These are phyloP conservation scores for Eulemur macaco DNA, from an alignment of 2,113 vertebrate species.

Conservation along the genomic window DNA sequence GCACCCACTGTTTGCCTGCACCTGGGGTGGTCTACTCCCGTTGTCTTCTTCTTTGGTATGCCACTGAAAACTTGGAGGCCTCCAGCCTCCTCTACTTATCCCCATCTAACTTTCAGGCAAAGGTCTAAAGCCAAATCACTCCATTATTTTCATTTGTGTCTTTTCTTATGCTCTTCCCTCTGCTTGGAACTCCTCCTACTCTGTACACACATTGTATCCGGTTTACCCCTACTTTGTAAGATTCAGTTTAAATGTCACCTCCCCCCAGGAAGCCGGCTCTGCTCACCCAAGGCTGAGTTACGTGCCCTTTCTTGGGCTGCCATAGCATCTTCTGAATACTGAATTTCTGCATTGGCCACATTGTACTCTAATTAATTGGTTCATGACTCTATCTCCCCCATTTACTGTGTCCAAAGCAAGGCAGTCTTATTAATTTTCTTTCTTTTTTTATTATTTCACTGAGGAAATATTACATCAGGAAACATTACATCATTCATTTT, in stretches of 20 bases:
- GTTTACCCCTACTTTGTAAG: background rate
- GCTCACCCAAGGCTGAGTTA: background rate
- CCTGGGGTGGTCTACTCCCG: background rate
- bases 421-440: background rate
- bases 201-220: background rate
- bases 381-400: background rate
- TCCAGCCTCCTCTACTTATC: background rate
- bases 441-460: background rate
- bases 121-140: background rate
- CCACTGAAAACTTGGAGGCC: background rate
- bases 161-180: background rate
- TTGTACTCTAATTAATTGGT: background rate
- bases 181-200: background rate
- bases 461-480: background rate
- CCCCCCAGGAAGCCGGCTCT: background rate
- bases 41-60: background rate
- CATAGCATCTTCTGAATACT: background rate
- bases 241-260: background rate
- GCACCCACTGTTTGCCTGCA: background rate
- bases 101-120: background rate
- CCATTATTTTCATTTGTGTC: background rate
- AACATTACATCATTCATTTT: background rate
- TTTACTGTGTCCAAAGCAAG: background rate
- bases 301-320: background rate
- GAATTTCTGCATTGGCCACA: background rate